Conservation (phyloP, 2,888 invertebrate species). For the Tholera decimalis region DNA sequence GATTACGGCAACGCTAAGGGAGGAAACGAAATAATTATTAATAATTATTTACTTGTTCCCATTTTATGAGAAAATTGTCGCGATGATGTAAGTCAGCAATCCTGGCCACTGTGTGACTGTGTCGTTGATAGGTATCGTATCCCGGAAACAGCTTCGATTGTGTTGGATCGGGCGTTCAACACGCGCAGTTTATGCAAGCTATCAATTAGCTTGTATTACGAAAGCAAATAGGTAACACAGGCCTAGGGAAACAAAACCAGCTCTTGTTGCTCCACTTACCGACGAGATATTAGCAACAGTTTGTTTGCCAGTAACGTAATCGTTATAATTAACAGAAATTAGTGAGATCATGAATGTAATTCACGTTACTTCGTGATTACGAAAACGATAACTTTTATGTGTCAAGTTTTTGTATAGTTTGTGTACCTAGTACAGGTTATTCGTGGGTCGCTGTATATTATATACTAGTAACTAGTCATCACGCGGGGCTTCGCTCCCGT, state of each 20-base stretch:
- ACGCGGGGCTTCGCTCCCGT: too few species aligned
- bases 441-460: constrained; percentile 27
- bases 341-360: constrained; percentile 61
- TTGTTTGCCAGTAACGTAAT: constrained; percentile 70
- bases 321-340: constrained; percentile 70
- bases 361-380: constrained; percentile 31
- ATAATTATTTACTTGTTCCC: constrained; percentile 49
- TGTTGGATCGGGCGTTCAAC: constrained; percentile 75
- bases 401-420: constrained; percentile 54
- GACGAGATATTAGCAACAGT: constrained; percentile 71
- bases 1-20: constrained; percentile 41
- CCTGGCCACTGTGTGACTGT: constrained; percentile 56
- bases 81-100: constrained; percentile 62
- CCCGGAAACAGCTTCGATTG: constrained; percentile 83
- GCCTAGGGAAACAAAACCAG: constrained; percentile 77
- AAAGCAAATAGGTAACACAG: constrained; percentile 72
- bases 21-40: constrained; percentile 59
- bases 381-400: constrained; percentile 44
- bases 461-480: too few species aligned
- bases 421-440: constrained; percentile 16
- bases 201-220: constrained; percentile 88
- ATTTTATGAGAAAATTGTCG: constrained; percentile 60
- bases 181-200: constrained; percentile 86
- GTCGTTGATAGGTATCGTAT: constrained; percentile 73
- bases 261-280: constrained; percentile 76